These are phyloP conservation scores for Clytia hemisphaerica DNA, from an alignment of 30 jellyfish, hydroid and myxozoan species.

Conservation along the genomic window DNA sequence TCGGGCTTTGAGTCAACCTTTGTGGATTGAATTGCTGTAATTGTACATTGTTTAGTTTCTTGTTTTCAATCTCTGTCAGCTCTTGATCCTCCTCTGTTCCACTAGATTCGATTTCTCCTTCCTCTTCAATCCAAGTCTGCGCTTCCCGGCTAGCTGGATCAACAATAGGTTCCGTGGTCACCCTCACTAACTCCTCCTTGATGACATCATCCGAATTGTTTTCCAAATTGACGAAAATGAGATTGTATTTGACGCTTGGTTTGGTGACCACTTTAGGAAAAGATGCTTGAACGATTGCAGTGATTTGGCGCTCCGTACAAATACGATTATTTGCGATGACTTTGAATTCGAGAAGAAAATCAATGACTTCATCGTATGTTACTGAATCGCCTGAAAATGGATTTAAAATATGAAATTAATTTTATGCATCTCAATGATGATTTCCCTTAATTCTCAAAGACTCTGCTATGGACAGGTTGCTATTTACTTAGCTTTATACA, in stretches of 20 bases:
- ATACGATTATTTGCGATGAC: conserved; percentile 1
- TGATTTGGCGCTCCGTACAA: conserved; percentile 22
- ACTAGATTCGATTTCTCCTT: neutral
- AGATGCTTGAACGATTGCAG: conserved; percentile 15
- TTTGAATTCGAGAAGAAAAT: conserved; percentile 17
- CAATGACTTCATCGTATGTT: conserved; percentile 10
- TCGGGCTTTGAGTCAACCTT: too few relatives aligned
- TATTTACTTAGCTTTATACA: too few relatives aligned
- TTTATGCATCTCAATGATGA: too few relatives aligned
- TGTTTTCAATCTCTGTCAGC: neutral
- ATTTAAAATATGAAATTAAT: too few relatives aligned
- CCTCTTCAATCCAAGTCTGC: conserved; percentile 20
- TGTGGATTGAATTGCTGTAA: too few relatives aligned
- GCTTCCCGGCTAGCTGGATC: conserved; percentile 29
- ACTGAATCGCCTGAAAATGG: conserved; percentile 13
- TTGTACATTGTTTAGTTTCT: too few relatives aligned
- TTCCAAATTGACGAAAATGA: conserved; percentile 7
- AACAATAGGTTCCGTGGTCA: conserved; percentile 30
- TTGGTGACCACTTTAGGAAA: conserved; percentile 11
- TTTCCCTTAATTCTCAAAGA: too few relatives aligned
- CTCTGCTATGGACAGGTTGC: too few relatives aligned
- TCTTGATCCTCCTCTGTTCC: conserved; percentile 12
- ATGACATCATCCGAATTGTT: conserved; percentile 17
- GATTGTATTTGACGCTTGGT: conserved; percentile 18
- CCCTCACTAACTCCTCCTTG: conserved; percentile 31